Percentiles rank a stretch among this genome's conserved stretches.
Conservation (phyloP, 2,888 invertebrate species). For the Caenorhabditis imperialis region DNA sequence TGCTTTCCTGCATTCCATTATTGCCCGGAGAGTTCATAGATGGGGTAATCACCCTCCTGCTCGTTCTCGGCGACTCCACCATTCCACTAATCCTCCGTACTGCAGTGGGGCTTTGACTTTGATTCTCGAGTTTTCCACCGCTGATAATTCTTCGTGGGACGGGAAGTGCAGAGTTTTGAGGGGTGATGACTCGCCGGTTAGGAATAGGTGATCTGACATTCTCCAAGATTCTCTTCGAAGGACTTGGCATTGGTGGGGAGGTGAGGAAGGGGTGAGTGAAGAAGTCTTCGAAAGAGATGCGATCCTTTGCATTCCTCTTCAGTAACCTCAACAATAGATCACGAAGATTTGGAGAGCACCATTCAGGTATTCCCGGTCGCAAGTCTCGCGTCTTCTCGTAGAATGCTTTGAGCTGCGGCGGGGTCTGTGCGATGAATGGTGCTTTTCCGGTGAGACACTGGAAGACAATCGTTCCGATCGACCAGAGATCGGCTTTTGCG, state of each 20-base stretch:
- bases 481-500: slow-evolving; percentile 99
- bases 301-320: slow-evolving; percentile 91
- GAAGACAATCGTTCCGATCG: slow-evolving; percentile 97
- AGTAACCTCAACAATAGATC: slow-evolving; percentile 87
- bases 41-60: slow-evolving; percentile 37
- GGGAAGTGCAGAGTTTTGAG: slow-evolving; percentile 53
- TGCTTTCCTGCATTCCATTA: slow-evolving; percentile 65
- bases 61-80: slow-evolving; percentile 50
- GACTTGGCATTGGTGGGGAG: slow-evolving; percentile 61
- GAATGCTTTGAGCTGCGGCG: slow-evolving; percentile 94
- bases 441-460: slow-evolving; percentile 98
- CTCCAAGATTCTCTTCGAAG: slow-evolving; percentile 71
- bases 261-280: slow-evolving; percentile 90
- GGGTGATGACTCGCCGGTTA: slow-evolving; percentile 36
- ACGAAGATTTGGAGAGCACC: slow-evolving; percentile 90
- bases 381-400: slow-evolving; percentile 89
- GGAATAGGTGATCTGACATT: slow-evolving; percentile 44
- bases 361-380: slow-evolving; percentile 86
- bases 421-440: slow-evolving; percentile 94
- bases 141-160: slow-evolving; percentile 46
- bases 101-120: slow-evolving; percentile 39
- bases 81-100: slow-evolving; percentile 19
- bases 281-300: slow-evolving; percentile 94
- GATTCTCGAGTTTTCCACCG: slow-evolving; percentile 8
- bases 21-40: slow-evolving; percentile 24